Base-by-base conservation (phyloP, 1,140 invertebrate species). In the Bradynema listronoti region DNA sequence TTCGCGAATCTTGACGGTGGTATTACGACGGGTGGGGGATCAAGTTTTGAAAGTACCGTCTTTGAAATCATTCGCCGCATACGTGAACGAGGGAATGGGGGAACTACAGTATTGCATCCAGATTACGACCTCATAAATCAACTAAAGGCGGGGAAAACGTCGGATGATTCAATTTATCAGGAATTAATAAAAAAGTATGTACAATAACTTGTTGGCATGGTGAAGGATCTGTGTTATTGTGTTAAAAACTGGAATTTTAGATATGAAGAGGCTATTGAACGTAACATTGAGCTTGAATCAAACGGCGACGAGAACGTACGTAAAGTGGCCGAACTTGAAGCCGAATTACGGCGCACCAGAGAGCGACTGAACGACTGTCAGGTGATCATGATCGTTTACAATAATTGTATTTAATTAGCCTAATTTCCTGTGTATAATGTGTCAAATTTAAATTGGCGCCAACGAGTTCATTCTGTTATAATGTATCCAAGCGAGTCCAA, bases 281-380 rank as follows among this genome's bases (percentile, higher is more conserved):
- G 75, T 39, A 77, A 77, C 59, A 77, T 77, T 34, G 68, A 78
- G 45, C 53, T 77, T 14, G 74, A 77, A 45, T 69, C 76, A n/a
- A 68, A 58, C 30, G 73, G 76, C n/a, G 74, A 77, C 57, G 74
- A 78, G 42, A 63, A 59, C 46, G 72, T 52, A 11, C 59, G 73
- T 27, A 75, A 72, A 46, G 65, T 77, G 32, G 57, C 54, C 42
- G 74, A 77, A 22, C 41, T 78, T 14, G 74, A 77, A 54, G 53
- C 67, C 24, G 74, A 77, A 56, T 50, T 77, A 7, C 57, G 68
- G 22, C 49, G 68, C 19, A 72, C 65, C 9, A 72, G 64, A 49
- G 74, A 77, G 24, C 60, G 63, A 42, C 52, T 77, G 16, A 56
- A 43, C 30, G 74, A 77, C n/a, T 50, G 58, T 41, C 67, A 78